phyloP scores from a whole-genome alignment of 2,797 vertebrate genomes.

The Oryzias sinensis region DNA sequence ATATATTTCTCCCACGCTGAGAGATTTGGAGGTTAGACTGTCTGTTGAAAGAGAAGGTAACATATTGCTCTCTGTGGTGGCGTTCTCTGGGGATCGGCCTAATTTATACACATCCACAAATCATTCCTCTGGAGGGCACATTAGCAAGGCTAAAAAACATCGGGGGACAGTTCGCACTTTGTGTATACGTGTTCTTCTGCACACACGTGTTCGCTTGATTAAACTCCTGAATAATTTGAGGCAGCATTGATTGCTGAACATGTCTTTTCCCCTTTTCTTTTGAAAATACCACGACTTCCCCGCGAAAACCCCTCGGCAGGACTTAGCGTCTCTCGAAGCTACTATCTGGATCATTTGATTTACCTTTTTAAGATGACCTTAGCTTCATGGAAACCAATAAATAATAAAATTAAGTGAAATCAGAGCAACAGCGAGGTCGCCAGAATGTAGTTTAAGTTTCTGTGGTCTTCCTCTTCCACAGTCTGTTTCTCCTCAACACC shows the following conservation, averaged over 20 bases:
- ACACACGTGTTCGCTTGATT: constrained; percentile 27
- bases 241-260: constrained; percentile 31
- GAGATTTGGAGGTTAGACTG: not conserved
- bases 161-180: constrained; percentile 25
- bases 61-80: constrained; percentile 42
- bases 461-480: constrained; percentile 11
- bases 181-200: constrained; percentile 11
- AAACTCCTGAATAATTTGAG: constrained; percentile 40
- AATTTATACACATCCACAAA: constrained; percentile 35
- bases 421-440: constrained; percentile 4
- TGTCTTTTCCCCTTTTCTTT: constrained; percentile 17
- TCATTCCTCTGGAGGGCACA: constrained; percentile 49
- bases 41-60: constrained; percentile 50
- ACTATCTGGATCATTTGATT: not conserved
- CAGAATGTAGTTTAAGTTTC: constrained; percentile 2
- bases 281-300: constrained; percentile 23
- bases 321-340: constrained; percentile 12
- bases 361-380: constrained; percentile 1
- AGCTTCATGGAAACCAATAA: not conserved
- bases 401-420: constrained; percentile 14
- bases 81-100: constrained; percentile 24
- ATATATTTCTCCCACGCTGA: not conserved
- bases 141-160: constrained; percentile 40
- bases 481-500: constrained; percentile 9
- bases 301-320: constrained; percentile 8